Base-by-base conservation (phyloP, 1,140 invertebrate genomes). In the Agrypnia vestita region DNA sequence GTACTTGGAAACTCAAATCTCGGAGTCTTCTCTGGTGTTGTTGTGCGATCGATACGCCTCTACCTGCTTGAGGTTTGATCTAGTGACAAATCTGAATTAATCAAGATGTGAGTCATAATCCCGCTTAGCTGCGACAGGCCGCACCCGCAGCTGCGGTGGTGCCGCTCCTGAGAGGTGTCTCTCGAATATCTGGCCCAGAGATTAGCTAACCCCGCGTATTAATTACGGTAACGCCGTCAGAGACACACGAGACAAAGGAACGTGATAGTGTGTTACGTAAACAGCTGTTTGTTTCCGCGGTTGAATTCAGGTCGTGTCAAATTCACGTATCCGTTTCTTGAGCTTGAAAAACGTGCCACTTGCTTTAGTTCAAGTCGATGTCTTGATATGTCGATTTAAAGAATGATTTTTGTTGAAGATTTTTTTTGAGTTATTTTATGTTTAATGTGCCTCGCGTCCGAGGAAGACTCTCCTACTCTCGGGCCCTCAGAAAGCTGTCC, bases 191-290 rank as follows among this genome's bases (percentile, higher is more conserved):
- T 59, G 15, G 10, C 17, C 55, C 3, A 9, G 10, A 15, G 55
- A 59, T 59, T 59, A 11, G 15, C 55, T n/a, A 59, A 59, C 55
- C 55, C 21, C 55, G 55, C 55, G 13, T 59, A 59, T 59, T 59
- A 59, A 59, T 59, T 35, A 35, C 25, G 25, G 1, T 6, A 6
- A 35, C 6, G 25, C 25, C 25, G 25, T 35, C 25, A 35, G 25
- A 35, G 25, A 35, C 6, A 35, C 25, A 35, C 25, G 25, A 35
- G 25, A 35, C 25, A 35, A 35, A 35, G 25, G 25, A 15, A 51
- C 11, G n/a, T 13, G 8, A 12, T 51, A 13, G 11, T 51, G 11
- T 13, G 49, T 51, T 13, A 51, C 49, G 49, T 9, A 51, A 51
- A 12, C 11, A 51, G 49, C n/a, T 51, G 49, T 8, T 12, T 51